Conservation (phyloP, 1,140 invertebrate species). For the Macrobrachium rosenbergii region DNA sequence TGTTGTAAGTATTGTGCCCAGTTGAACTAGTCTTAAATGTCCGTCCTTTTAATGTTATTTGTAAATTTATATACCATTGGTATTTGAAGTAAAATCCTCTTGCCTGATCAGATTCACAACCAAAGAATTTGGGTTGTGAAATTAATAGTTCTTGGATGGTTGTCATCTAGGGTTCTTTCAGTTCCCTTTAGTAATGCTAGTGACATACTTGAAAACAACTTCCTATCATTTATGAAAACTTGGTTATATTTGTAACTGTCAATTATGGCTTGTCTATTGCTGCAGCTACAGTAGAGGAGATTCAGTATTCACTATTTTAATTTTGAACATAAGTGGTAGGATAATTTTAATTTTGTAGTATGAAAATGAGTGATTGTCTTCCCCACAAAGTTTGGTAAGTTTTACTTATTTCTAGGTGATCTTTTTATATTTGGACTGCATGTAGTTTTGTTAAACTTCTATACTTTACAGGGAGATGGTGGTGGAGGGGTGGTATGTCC, state of each 20-base stretch:
- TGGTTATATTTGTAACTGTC: no score
- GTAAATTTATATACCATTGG: not conserved
- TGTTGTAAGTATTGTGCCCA: conserved; percentile 38
- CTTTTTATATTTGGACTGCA: no score
- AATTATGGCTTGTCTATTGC: no score
- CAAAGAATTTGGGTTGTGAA: not conserved
- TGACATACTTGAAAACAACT: not conserved
- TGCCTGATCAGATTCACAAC: not conserved
- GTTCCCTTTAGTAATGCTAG: not conserved
- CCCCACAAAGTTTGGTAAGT: no score
- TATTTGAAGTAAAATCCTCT: not conserved
- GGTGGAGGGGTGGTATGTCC: conserved; percentile 58
- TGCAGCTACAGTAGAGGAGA: no score
- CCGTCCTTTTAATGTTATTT: not conserved
- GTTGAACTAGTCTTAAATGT: not conserved
- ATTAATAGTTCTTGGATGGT: not conserved
- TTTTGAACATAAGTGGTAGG: not conserved
- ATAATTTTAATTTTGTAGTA: not conserved
- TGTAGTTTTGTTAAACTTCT: no score
- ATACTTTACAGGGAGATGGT: conserved; percentile 43
- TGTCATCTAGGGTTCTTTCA: not conserved
- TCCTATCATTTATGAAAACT: not conserved
- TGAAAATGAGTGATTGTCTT: not conserved
- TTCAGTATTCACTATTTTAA: not conserved
- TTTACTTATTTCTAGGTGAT: no score